Evolutionary conservation across 2,113 vertebrate genomes (phyloP), one percentile per base, ranked within the genome.

Genomic region (Aegotheles bennettii): DNA sequence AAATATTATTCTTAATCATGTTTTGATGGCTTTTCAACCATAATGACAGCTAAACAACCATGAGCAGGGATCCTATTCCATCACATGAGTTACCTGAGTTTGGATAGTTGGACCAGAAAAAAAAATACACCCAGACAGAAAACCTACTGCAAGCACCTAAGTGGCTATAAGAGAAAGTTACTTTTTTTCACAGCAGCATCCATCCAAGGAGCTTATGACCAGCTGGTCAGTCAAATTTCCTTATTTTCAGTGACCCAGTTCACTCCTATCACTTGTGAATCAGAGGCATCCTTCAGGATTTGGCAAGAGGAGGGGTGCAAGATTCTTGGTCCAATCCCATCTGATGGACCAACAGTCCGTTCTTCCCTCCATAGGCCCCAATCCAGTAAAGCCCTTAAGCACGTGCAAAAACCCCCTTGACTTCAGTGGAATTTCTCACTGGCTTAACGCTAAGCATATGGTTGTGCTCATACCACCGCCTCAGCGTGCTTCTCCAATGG

Each of bases 361-460:
- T 69, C 57, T 87, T 93, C 81, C 81, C 71, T 78, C 45, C 3
- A 0, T 75, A 71, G 90, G 80, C 69, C 79, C 93, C 88, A 94
- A 75, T 13, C 69, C 90, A 82, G 92, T 89, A 97, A 97, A 95
- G 93, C 94, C 90, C 90, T 96, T 97, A 95, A 96, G 95, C 95
- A 96, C 74, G 80, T 89, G 90, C 85, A 82, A 95, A 96, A 94
- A 14, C 65, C 73, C 86, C 93, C 94, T 70, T 95, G 94, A 93
- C 94, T 96, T 92, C 94, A 89, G 80, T 79, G 95, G 95, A 97
- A 97, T 96, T 97, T 97, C 94, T 96, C 95, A 95, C 94, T 84
- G 90, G 95, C 93, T 96, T 97, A 92, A 90, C 69, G 4, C 86
- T 93, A 95, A 96, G 95, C 93, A 84, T 81, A 53, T 48, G 90